Base-by-base conservation (phyloP, 2,797 vertebrate species). In the Euphonia xanthogaster region DNA sequence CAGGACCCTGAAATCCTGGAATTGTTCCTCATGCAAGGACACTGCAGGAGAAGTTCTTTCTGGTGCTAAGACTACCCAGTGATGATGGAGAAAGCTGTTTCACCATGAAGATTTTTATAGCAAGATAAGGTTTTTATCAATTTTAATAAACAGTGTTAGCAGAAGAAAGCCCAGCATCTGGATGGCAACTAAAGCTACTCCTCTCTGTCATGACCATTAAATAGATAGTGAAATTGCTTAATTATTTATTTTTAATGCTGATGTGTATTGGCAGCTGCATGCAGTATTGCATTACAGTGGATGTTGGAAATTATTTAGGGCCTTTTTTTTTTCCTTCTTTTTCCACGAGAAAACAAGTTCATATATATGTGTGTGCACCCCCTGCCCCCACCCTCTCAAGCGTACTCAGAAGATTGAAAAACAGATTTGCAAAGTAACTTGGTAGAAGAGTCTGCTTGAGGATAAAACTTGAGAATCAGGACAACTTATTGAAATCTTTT, bases 401-500 rank as follows among this genome's bases (percentile, higher is more conserved):
- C 22, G 50, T 68, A 39, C 45, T 73, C 20, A 27, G 68, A 63
- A 85, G 28, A 61, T 14, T 68, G 24, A 67, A 80, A 92, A 63
- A 65, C 54, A 61, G 33, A 68, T 88, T 81, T 83, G 33, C 7
- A 39, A 51, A 65, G 33, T 35, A 71, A 63, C 53, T 65, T 62
- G 47, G 23, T 78, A 67, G 60, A n/a, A 24, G 42, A 72, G 63
- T 50, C 55, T 51, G 57, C 53, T 73, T 50, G 51, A 90, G 24
- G 58, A 68, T 67, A 77, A 55, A 93, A 84, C 39, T 91, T 62
- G 53, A 74, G 45, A 76, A 54, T 25, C 27, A 35, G 20, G 45
- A 48, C 61, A 79, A 39, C 53, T 93, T 87, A 42, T 4, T 86
- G 68, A 88, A 90, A 31, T 81, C 39, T 76, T 94, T 73, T 70